Percentiles rank a stretch among this genome's conserved stretches.
Conservation (phyloP, 1,140 invertebrate genomes). For the Ridgeia piscesae region DNA sequence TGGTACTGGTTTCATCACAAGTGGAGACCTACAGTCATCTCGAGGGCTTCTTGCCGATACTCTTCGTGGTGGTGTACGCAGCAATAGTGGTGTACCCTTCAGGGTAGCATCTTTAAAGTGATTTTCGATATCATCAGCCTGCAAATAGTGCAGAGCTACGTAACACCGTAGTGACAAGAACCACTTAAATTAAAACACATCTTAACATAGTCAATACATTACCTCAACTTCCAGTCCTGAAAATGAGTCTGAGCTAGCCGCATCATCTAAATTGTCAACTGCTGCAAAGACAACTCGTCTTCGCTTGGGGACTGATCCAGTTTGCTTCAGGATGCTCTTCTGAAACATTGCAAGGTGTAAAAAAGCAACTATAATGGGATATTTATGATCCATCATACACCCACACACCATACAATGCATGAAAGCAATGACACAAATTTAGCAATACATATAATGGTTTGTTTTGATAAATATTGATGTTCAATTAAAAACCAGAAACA, state of each 20-base stretch:
- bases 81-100: neutral
- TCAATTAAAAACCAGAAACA: neutral
- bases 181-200: neutral
- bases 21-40: neutral
- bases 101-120: neutral
- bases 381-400: neutral
- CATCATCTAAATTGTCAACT: neutral
- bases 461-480: neutral
- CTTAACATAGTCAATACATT: neutral
- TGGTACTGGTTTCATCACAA: neutral
- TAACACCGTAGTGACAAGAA: neutral
- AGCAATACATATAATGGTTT: neutral
- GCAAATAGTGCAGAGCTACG: neutral
- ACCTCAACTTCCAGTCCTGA: slow-evolving; percentile 3
- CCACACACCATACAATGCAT: neutral
- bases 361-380: neutral
- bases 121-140: neutral
- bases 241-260: neutral
- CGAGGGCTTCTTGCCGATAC: neutral
- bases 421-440: neutral
- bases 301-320: neutral
- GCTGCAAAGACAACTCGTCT: neutral
- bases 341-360: neutral
- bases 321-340: neutral
- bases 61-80: neutral